phyloP scores from a whole-genome alignment of 1,140 invertebrate genomes.

The Solen grandis region DNA sequence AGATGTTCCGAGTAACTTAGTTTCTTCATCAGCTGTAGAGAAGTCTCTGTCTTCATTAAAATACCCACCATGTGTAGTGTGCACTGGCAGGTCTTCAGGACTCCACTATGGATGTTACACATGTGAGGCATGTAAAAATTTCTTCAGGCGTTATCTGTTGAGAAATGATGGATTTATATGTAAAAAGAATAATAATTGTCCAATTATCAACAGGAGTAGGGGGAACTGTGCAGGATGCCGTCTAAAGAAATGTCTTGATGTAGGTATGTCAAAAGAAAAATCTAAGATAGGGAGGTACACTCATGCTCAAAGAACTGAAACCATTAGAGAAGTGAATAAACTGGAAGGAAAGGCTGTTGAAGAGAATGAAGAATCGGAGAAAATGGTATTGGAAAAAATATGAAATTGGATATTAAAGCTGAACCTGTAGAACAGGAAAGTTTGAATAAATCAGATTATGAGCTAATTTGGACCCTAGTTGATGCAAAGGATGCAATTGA shows the following conservation, averaged over 20 bases:
- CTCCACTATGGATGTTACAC: slow-evolving; percentile 82
- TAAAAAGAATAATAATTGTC: slow-evolving; percentile 46
- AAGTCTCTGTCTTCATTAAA: slow-evolving; percentile 10
- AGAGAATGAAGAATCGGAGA: neutral
- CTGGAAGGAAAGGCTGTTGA: slow-evolving; percentile 41
- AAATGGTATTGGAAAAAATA: too few species aligned
- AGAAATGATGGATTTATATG: slow-evolving; percentile 37
- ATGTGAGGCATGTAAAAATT: slow-evolving; percentile 82
- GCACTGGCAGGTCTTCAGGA: slow-evolving; percentile 81
- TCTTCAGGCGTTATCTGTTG: slow-evolving; percentile 44
- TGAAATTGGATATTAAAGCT: neutral
- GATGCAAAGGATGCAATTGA: slow-evolving; percentile 31
- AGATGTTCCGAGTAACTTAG: neutral
- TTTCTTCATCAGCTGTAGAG: neutral
- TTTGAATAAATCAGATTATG: neutral
- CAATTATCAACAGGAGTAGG: slow-evolving; percentile 30
- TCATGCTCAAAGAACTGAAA: slow-evolving; percentile 58
- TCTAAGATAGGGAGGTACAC: slow-evolving; percentile 62
- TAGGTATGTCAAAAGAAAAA: slow-evolving; percentile 77
- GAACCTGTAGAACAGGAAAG: neutral
- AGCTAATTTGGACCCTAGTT: slow-evolving; percentile 14
- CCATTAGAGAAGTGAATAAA: slow-evolving; percentile 59
- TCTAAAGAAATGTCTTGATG: slow-evolving; percentile 70
- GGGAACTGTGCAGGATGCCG: slow-evolving; percentile 51
- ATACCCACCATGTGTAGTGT: slow-evolving; percentile 80